Evolutionary conservation across 2,113 vertebrate genomes (phyloP).

Genomic region (Ascaphus truei): DNA sequence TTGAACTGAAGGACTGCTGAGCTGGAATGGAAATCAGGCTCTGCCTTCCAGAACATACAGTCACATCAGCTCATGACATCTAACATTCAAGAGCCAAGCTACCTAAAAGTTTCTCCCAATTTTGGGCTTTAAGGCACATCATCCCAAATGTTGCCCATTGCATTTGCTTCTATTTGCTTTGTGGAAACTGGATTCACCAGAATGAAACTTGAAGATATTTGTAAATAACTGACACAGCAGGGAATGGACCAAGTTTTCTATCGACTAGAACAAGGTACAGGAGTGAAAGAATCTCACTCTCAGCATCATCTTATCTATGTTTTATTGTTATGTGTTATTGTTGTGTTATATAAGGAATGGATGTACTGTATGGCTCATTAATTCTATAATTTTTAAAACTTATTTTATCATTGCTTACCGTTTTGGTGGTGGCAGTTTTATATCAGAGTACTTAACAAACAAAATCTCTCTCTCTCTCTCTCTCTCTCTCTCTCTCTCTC

Average conservation of each 20-base stretch:
- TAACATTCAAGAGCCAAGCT: neutral
- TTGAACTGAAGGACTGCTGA: conserved; percentile 23
- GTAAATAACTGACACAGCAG: neutral
- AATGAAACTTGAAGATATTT: conserved; percentile 21
- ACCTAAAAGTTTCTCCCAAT: conserved; percentile 31
- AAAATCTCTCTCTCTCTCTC: too few relatives aligned
- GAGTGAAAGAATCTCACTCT: neutral
- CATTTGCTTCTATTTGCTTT: neutral
- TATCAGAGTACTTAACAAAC: too few relatives aligned
- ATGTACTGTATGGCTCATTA: neutral
- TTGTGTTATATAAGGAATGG: neutral
- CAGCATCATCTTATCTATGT: neutral
- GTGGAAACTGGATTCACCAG: neutral
- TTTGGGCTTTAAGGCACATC: conserved; percentile 6
- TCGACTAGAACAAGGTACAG: conserved; percentile 20
- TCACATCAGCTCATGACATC: conserved; percentile 13
- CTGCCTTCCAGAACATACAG: conserved; percentile 12
- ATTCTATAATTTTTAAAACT: neutral
- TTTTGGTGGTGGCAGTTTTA: too few relatives aligned
- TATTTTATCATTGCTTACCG: too few relatives aligned
- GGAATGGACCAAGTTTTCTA: conserved; percentile 30
- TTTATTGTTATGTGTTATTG: neutral
- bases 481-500: too few relatives aligned
- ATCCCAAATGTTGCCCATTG: conserved; percentile 12
- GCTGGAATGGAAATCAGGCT: conserved; percentile 22